Percentiles rank a stretch among this genome's conserved stretches.
phyloP scores from a whole-genome alignment of 2,888 invertebrate genomes.

The Drosophila greeni region DNA sequence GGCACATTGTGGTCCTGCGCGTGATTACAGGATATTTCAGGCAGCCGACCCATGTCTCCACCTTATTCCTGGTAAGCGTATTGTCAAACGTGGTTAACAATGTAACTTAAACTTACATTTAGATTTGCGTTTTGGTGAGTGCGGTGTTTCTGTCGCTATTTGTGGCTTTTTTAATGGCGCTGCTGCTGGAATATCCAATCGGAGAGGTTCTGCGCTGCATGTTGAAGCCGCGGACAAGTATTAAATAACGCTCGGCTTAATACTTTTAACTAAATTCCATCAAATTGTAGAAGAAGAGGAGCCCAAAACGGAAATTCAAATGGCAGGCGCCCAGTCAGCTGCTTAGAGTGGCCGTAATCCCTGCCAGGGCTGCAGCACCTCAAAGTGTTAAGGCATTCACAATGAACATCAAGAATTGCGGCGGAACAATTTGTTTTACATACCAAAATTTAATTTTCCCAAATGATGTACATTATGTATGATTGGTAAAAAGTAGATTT shows the following conservation, averaged over 20 bases:
- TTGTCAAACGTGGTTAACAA: no score
- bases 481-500: neutral
- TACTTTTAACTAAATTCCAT: neutral
- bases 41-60: slow-evolving; percentile 68
- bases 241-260: neutral
- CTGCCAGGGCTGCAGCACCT: slow-evolving; percentile 5
- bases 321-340: slow-evolving; percentile 20
- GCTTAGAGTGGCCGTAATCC: slow-evolving; percentile 14
- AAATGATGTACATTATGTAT: neutral
- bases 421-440: neutral
- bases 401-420: slow-evolving; percentile 1
- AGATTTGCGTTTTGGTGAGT: slow-evolving; percentile 52
- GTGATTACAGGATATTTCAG: slow-evolving; percentile 51
- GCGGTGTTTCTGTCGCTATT: slow-evolving; percentile 61
- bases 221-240: slow-evolving; percentile 29
- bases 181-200: slow-evolving; percentile 71
- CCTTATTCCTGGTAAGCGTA: slow-evolving; percentile 63
- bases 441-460: neutral
- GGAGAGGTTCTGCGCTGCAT: slow-evolving; percentile 51
- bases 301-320: slow-evolving; percentile 21
- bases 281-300: slow-evolving; percentile 5
- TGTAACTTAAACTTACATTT: neutral
- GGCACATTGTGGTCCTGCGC: slow-evolving; percentile 71
- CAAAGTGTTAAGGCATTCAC: slow-evolving; percentile 4
- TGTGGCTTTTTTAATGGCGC: slow-evolving; percentile 59